Evolutionary conservation across 2,113 vertebrate species (phyloP), one percentile per base, ranked within the genome.

Genomic region (Chloroceryle aenea): DNA sequence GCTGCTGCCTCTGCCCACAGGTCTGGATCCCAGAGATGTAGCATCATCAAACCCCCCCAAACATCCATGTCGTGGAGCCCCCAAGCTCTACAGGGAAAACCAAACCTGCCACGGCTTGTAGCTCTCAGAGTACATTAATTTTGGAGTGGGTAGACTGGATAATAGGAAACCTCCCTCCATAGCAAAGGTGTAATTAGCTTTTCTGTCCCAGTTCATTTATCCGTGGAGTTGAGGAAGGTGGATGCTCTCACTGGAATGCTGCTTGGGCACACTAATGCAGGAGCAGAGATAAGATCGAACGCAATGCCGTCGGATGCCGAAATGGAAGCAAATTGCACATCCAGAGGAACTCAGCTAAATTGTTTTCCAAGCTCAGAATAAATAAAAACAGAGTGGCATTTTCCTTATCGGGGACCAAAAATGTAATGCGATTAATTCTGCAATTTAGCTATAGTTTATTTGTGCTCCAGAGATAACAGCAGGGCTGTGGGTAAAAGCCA

Each of bases 401-500:
- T 91, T 89, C 36, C 73, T 96, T 97, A 94, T 92, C 91, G 61
- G 78, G 77, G 43, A 69, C 17, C 13, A 87, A 36, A 89, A 96
- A 71, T 88, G 97, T 92, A 93, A 52, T 42, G 69, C 96, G 93
- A 97, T 95, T 97, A 97, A 96, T 96, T 96, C 78, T 34, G 77
- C 83, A 93, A 92, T 97, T 95, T 89, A 94, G 80, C 72, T 81
- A 52, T 68, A 76, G 71, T 90, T 97, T 92, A 95, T 92, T 93
- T 94, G 79, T 40, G 68, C 13, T 1, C 55, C 55, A 88, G 68
- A 96, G 94, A 96, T 94, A 96, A 97, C 89, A 63, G 71, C 56
- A 92, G 77, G 84, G 56, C 53, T 76, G 50, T 30, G 30, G 76
- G 94, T 93, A 91, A 97, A 84, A 87, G 38, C 48, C 73, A 83